Conservation (phyloP, 2,888 invertebrate species). For the Apoderus coryli region DNA sequence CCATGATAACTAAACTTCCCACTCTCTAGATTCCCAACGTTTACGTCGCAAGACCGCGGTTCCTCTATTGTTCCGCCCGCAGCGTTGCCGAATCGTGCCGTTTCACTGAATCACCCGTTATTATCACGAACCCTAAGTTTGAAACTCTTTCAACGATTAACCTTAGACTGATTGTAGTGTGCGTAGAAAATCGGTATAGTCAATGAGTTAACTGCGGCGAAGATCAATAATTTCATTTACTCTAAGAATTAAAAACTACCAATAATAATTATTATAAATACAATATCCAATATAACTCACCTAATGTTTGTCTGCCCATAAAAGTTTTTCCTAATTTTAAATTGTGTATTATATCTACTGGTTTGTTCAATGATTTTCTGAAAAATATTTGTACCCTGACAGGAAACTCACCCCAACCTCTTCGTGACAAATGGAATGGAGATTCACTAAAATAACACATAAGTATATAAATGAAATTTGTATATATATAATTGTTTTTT, state of each 20-base stretch:
- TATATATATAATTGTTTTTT: slow-evolving; percentile 5
- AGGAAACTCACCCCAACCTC: slow-evolving; percentile 91
- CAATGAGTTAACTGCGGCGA: too few species aligned
- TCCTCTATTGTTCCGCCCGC: too few species aligned
- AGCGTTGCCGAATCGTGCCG: too few species aligned
- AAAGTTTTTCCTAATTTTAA: slow-evolving; percentile 68
- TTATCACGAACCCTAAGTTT: too few species aligned
- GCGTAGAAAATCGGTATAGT: too few species aligned
- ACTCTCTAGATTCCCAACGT: too few species aligned
- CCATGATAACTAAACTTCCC: too few species aligned
- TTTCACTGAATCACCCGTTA: too few species aligned
- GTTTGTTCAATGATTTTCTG: slow-evolving; percentile 54
- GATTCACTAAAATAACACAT: slow-evolving; percentile 39
- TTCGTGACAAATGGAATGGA: slow-evolving; percentile 70
- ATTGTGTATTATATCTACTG: slow-evolving; percentile 64
- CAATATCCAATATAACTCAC: slow-evolving; percentile 26
- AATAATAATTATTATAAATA: slow-evolving; percentile 32
- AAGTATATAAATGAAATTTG: not conserved
- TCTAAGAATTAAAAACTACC: slow-evolving; percentile 38
- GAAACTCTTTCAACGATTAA: too few species aligned
- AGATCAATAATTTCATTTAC: too few species aligned
- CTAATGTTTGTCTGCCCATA: slow-evolving; percentile 71
- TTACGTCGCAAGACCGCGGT: too few species aligned
- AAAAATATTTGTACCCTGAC: slow-evolving; percentile 70
- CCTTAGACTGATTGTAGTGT: too few species aligned